Evolutionary conservation across 2,113 vertebrate genomes (phyloP).

Genomic region (Lynx canadensis): DNA sequence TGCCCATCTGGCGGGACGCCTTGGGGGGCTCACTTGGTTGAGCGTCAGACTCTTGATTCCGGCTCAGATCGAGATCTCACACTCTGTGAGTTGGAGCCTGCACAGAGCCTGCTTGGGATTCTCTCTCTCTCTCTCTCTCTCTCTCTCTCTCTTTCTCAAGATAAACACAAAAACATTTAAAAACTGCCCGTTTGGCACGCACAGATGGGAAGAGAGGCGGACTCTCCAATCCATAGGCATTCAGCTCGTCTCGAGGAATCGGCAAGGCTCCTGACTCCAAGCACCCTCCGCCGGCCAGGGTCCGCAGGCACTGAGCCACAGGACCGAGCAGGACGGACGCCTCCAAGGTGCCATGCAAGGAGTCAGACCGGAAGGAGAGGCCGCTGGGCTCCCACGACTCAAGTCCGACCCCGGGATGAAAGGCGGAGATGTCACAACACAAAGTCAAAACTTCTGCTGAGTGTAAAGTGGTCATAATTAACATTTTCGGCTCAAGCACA

Average conservation of each 20-base stretch:
- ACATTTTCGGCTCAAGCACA: background rate
- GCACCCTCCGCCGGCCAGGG: background rate
- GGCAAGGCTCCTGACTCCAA: background rate
- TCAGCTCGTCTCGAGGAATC: background rate
- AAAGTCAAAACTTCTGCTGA: background rate
- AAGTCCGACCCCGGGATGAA: background rate
- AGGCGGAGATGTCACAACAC: background rate
- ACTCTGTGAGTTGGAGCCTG: too few relatives aligned
- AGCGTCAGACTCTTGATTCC: too few relatives aligned
- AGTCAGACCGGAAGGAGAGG: too few relatives aligned
- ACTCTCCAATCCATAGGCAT: rapidly evolving
- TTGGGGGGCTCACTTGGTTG: too few relatives aligned
- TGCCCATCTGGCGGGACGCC: too few relatives aligned
- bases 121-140: too few relatives aligned
- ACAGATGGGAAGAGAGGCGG: background rate
- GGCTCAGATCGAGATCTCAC: too few relatives aligned
- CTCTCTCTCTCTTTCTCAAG: too few relatives aligned
- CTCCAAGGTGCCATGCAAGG: background rate
- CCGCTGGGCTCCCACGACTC: rapidly evolving
- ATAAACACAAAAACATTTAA: too few relatives aligned
- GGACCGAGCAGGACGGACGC: too few relatives aligned
- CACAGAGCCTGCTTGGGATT: too few relatives aligned
- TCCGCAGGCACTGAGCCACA: background rate
- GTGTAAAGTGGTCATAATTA: background rate
- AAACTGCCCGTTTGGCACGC: too few relatives aligned